A percentile compares a stretch with the other conserved stretches of the same genome.
Conservation (phyloP, 2,888 invertebrate genomes). For the Osedax fenrisi region DNA sequence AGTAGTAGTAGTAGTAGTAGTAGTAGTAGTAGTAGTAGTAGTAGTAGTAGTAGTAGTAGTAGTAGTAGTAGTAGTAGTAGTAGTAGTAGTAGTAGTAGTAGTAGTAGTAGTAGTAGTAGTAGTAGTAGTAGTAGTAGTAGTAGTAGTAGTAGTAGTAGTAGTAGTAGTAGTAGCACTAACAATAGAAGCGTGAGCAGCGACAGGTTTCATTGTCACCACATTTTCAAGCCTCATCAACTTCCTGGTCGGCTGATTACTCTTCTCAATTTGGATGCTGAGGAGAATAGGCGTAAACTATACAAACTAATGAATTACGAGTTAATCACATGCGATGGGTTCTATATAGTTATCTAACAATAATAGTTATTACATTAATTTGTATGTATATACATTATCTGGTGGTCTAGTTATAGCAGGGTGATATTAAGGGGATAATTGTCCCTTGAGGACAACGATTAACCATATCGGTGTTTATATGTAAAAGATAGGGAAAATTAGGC, state of each 20-base stretch:
- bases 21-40: conserved; percentile 69
- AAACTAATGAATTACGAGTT: not conserved
- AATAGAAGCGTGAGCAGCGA: conserved; percentile 79
- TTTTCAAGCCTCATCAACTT: conserved; percentile 74
- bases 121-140: conserved; percentile 71
- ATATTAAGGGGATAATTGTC: too few relatives aligned
- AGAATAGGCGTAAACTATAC: not conserved
- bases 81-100: conserved; percentile 67
- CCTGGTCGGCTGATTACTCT: conserved; percentile 65
- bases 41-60: conserved; percentile 67
- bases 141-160: conserved; percentile 79
- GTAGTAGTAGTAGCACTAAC: conserved; percentile 58
- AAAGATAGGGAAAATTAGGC: too few relatives aligned
- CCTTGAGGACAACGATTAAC: too few relatives aligned
- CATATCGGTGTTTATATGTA: too few relatives aligned
- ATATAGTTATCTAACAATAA: too few relatives aligned
- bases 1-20: conserved; percentile 65
- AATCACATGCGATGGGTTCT: too few relatives aligned
- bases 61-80: conserved; percentile 67
- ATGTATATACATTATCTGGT: too few relatives aligned
- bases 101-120: conserved; percentile 69
- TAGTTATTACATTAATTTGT: too few relatives aligned
- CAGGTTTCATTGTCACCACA: conserved; percentile 81
- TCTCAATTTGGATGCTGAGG: conserved; percentile 40
- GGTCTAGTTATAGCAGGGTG: too few relatives aligned